These are phyloP conservation scores for Sebastes flavidus DNA, from an alignment of 2,797 vertebrate species.

Conservation along the genomic window DNA sequence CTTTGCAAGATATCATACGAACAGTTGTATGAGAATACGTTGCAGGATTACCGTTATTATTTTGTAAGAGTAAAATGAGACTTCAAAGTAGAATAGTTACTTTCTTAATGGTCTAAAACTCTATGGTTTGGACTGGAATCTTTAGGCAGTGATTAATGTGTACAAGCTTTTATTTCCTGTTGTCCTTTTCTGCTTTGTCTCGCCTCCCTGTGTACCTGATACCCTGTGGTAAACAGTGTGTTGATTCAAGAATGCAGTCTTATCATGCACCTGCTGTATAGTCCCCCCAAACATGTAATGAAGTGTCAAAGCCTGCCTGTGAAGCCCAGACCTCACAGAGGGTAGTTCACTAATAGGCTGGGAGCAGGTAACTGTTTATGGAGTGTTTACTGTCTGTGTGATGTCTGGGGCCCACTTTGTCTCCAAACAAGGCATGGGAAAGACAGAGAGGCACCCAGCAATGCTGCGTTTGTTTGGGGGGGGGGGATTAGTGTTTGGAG, in stretches of 20 bases:
- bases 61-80: background rate
- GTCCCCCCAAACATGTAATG: conserved; percentile 26
- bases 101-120: background rate
- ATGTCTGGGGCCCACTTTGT: conserved; percentile 55
- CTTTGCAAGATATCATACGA: no score
- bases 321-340: conserved; percentile 56
- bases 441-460: conserved; percentile 42
- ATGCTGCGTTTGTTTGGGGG: conserved; percentile 64
- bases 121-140: background rate
- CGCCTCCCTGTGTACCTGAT: background rate
- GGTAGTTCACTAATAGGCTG: conserved; percentile 24
- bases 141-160: background rate
- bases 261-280: conserved; percentile 33
- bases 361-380: conserved; percentile 73
- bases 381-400: conserved; percentile 70
- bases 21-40: no score
- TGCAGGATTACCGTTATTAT: no score
- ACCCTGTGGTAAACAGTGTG: background rate
- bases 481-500: conserved; percentile 59
- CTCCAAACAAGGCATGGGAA: conserved; percentile 73
- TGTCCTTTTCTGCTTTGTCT: background rate
- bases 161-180: background rate
- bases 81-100: background rate
- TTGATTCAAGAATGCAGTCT: conserved; percentile 16
- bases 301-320: conserved; percentile 34